Conservation (phyloP, 2,113 vertebrate species). For the Misgurnus mizolepis region DNA sequence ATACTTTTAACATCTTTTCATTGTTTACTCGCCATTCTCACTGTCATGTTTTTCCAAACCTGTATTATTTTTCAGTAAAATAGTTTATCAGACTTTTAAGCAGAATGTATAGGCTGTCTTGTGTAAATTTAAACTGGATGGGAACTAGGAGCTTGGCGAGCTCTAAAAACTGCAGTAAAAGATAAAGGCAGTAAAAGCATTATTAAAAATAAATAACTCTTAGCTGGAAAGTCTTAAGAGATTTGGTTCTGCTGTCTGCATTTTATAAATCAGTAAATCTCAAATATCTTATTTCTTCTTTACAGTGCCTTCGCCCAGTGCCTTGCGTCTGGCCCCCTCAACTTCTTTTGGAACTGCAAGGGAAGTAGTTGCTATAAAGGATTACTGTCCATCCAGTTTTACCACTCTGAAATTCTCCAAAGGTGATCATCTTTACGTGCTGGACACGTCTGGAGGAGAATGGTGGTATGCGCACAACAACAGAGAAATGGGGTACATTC, state of each 20-base stretch:
- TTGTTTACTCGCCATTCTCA: background rate
- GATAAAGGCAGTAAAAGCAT: background rate
- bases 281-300: constrained; percentile 29
- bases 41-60: background rate
- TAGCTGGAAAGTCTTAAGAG: no score
- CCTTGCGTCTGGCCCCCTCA: constrained; percentile 85
- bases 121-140: no score
- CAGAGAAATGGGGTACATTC: constrained; percentile 97
- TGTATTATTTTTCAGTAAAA: no score
- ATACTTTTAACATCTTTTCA: no score
- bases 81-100: no score
- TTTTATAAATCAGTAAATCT: background rate
- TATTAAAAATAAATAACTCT: no score
- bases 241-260: background rate
- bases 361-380: constrained; percentile 94
- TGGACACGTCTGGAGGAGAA: constrained; percentile 91
- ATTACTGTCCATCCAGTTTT: constrained; percentile 93
- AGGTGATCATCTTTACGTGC: constrained; percentile 90
- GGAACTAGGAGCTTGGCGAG: no score
- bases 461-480: constrained; percentile 99
- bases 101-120: no score
- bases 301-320: constrained; percentile 96
- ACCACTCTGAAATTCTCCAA: constrained; percentile 94
- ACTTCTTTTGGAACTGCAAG: constrained; percentile 83
- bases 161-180: background rate